Evolutionary conservation across 2,797 vertebrate genomes (phyloP), one percentile per base, ranked within the genome.

Genomic region (Falco biarmicus): DNA sequence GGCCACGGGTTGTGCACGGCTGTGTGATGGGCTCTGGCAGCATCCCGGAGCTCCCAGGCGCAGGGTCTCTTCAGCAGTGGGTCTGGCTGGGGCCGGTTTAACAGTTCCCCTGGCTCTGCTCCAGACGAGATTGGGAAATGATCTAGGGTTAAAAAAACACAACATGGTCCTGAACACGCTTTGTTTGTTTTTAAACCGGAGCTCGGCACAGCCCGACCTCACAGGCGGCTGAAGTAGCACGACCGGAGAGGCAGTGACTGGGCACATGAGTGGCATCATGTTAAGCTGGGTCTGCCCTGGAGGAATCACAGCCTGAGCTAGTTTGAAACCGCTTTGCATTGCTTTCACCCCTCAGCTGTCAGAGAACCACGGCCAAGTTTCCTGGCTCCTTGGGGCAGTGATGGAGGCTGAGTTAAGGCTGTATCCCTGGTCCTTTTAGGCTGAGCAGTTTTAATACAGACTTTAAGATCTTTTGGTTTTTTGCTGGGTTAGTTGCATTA

Each of bases 41-140:
- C 69, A 64, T 28, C 61, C 13, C 2, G 0, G 4, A 57, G 65
- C 8, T 87, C 34, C 31, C 53, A 32, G 76, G 39, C 9, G 1
- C 51, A 56, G 56, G n/a, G 51, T 65, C 54, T 54, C 68, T 70
- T 74, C 1, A 0, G 68, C 66, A 84, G 64, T 1, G 0, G 70
- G 19, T 73, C 93, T 87, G 86, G 26, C 77, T 61, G 74, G 63
- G 43, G 50, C 84, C 4, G 14, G 74, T 85, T 94, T 41, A 85
- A 95, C 71, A 96, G 39, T 82, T 90, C 34, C 86, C 43, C 74
- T 87, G 95, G 88, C 64, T 69, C 31, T 8, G 39, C 63, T 93
- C 92, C 92, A 90, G 90, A 79, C n/a, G 31, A 79, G 95, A 87
- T 29, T 97, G 92, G 93, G 95, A 96, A 97, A 96, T 22, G 66